phyloP scores from a whole-genome alignment of 2,888 invertebrate species.

The Drosophila merina region DNA sequence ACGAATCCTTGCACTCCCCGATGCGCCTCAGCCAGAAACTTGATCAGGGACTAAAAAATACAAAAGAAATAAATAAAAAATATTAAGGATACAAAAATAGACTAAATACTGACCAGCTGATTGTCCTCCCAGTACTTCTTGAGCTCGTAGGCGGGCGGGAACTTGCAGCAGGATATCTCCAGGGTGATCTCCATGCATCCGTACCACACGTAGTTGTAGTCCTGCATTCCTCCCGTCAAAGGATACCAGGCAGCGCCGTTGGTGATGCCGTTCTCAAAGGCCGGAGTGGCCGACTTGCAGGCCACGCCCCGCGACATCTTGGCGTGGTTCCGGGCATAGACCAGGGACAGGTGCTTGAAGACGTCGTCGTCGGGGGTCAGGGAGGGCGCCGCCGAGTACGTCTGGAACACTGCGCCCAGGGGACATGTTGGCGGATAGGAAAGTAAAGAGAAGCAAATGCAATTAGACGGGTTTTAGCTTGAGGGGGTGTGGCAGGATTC shows the following conservation, averaged over 20 bases:
- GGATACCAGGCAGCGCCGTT: slow-evolving; percentile 98
- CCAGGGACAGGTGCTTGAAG: slow-evolving; percentile 92
- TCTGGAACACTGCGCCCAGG: slow-evolving; percentile 92
- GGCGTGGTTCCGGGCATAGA: slow-evolving; percentile 94
- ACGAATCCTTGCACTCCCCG: slow-evolving; percentile 95
- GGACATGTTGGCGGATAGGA: slow-evolving; percentile 85
- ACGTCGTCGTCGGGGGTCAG: slow-evolving; percentile 96
- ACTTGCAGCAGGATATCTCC: slow-evolving; percentile 97
- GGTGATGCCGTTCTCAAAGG: slow-evolving; percentile 95
- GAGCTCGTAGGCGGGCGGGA: slow-evolving; percentile 91
- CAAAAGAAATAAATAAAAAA: neutral
- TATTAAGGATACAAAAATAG: neutral
- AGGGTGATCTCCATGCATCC: slow-evolving; percentile 98
- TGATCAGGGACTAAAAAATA: slow-evolving; percentile 89
- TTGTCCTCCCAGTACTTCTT: slow-evolving; percentile 95
- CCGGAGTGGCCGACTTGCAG: slow-evolving; percentile 90
- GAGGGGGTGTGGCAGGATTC: neutral
- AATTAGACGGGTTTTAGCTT: slow-evolving; percentile 29
- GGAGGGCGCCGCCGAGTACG: slow-evolving; percentile 91
- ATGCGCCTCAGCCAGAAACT: slow-evolving; percentile 93
- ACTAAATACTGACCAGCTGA: slow-evolving; percentile 87
- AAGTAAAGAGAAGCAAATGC: slow-evolving; percentile 14
- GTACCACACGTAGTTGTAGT: slow-evolving; percentile 96
- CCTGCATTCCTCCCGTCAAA: slow-evolving; percentile 88
- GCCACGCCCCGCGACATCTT: slow-evolving; percentile 94